Evolutionary conservation across 1,140 invertebrate species (phyloP), one percentile per base, ranked within the genome.

Genomic region (Drosophila malerkotliana): DNA sequence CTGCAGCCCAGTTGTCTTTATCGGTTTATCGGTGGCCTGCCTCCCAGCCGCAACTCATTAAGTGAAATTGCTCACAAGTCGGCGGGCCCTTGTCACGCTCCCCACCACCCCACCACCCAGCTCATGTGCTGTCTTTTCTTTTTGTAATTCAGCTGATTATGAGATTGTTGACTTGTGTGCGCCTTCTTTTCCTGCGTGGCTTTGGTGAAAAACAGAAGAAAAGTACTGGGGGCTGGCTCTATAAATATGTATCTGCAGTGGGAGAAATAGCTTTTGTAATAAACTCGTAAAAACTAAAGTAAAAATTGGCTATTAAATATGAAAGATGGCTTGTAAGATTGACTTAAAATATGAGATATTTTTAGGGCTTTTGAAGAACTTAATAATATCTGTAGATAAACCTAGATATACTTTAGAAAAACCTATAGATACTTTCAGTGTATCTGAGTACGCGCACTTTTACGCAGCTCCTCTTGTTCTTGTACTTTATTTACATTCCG

Each of bases 101-200:
- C 24, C 8, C 54, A 30, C 18, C 15, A 15, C 44, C 44, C 14
- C 5, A 6, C 37, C 3, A 3, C 7, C 4, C 39, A 44, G 41
- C 41, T 9, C 44, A 47, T 47, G 44, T 10, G 44, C 44, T 24
- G 18, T 14, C 69, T 75, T 84, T 85, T 75, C 56, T 79, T 76
- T 76, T 82, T 82, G 83, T 67, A 88, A 79, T 79, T 88, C 61
- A 79, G 77, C 79, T 83, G 83, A 88, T 88, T 88, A 88, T 88
- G 83, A 88, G 83, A 88, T 83, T 88, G 83, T 88, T 88, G 83
- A 88, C 83, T 88, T 79, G 64, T 75, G 71, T 60, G 28, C 74
- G 64, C 48, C 75, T 64, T 57, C 44, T 45, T 37, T 41, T 52
- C 26, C 41, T 44, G 51, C 51, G 51, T 32, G 14, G 26, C 32